Evolutionary conservation across 2,888 invertebrate species (phyloP).

Genomic region (Caenorhabditis afra): DNA sequence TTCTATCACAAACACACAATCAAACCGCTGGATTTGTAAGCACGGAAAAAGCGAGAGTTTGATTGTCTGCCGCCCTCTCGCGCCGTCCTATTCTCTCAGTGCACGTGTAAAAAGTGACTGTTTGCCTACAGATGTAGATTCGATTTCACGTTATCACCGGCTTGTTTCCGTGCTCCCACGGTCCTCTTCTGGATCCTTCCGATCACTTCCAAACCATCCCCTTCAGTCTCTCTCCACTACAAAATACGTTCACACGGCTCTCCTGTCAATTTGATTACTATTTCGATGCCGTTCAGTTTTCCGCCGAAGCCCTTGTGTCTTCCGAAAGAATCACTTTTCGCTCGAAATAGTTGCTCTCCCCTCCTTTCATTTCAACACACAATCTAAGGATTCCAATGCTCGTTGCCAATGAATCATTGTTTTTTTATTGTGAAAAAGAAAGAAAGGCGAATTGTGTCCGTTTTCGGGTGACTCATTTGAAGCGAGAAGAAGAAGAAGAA

Average conservation of each 20-base stretch:
- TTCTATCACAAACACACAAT: conserved; percentile 29
- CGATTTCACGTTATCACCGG: conserved; percentile 36
- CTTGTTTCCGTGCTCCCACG: neutral
- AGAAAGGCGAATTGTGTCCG: neutral
- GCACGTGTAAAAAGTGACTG: conserved; percentile 34
- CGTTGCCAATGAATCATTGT: neutral
- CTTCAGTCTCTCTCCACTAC: too few relatives aligned
- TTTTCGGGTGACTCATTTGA: neutral
- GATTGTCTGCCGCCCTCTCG: conserved; percentile 28
- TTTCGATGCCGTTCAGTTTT: too few relatives aligned
- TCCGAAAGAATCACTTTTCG: neutral
- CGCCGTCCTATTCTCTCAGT: conserved; percentile 17
- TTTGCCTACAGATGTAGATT: conserved; percentile 53
- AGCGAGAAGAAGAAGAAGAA: neutral
- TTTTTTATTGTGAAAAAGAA: neutral
- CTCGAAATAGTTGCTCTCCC: too few relatives aligned
- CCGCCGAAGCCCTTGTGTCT: too few relatives aligned
- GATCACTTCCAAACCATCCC: too few relatives aligned
- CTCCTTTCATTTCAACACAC: too few relatives aligned
- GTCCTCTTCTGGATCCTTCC: too few relatives aligned
- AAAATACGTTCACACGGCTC: too few relatives aligned
- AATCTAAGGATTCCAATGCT: neutral
- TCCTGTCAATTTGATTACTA: too few relatives aligned
- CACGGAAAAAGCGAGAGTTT: conserved; percentile 30
- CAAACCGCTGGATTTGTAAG: conserved; percentile 49